Conservation (phyloP, 1,140 invertebrate species). For the Babylonia areolata region DNA sequence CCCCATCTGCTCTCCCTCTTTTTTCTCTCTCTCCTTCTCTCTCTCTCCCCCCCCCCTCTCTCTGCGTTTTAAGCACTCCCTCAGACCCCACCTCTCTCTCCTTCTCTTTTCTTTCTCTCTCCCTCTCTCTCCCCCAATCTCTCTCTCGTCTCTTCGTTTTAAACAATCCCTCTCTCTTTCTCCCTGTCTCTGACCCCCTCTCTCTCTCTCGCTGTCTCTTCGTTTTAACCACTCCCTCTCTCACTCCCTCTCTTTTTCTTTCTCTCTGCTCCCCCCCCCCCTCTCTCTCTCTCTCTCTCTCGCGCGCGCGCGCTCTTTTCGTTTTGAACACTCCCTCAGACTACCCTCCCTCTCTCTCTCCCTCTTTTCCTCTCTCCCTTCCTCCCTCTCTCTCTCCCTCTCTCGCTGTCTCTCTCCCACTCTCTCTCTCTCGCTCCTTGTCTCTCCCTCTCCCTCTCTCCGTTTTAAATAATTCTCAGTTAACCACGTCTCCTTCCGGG, state of each 20-base stretch:
- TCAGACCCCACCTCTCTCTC: background rate
- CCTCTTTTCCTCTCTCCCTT: background rate
- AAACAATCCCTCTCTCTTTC: too few species aligned
- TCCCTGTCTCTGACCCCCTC: too few species aligned
- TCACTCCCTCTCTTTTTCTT: background rate
- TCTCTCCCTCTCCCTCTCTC: background rate
- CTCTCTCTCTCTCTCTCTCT: too few species aligned
- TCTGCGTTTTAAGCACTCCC: background rate
- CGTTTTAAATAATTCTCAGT: background rate
- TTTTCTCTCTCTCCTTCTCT: too few species aligned
- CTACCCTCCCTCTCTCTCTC: background rate
- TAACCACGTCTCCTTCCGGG: background rate
- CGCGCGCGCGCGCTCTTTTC: too few species aligned
- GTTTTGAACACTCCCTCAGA: background rate
- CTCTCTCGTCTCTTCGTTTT: background rate
- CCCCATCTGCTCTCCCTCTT: too few species aligned
- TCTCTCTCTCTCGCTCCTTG: background rate
- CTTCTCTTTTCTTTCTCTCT: background rate
- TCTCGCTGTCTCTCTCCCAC: constrained; percentile 7
- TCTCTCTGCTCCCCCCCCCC: too few species aligned
- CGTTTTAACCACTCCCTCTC: background rate
- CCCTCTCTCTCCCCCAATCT: too few species aligned
- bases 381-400: background rate
- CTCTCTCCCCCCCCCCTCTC: too few species aligned
- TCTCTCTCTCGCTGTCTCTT: background rate